Base-by-base conservation (phyloP, 2,888 invertebrate genomes). In the Mesopsocus fuscifrons region DNA sequence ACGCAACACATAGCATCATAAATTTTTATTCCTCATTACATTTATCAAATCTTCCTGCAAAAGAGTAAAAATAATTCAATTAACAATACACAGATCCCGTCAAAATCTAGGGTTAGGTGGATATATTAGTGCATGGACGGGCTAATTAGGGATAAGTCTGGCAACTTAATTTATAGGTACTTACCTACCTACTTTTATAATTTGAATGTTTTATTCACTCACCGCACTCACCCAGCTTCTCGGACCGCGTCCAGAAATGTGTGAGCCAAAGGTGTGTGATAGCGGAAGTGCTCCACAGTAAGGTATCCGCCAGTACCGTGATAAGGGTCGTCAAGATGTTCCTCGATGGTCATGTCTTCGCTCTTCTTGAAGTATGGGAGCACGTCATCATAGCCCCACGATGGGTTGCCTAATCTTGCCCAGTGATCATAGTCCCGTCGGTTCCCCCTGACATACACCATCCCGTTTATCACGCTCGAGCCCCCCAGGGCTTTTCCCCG, bases 361-460 rank as follows among this genome's bases (percentile, higher is more conserved):
- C 51, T 48, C 41, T 51, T 52, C 20, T 47, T 47, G 47, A 66
- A 65, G 49, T 64, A 65, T 1, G 62, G 63, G 18, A 65, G 52
- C 38, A 63, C 62, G 31, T 62, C 57, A 3, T 61, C 58, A 54
- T 64, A 65, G 2, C 59, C 56, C 65, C 65, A 65, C 1, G 59
- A 60, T 2, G 52, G 46, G 9, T 64, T 64, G 2, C 65, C 65
- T 43, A 57, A 54, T n/a, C 46, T 50, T 41, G 58, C 60, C 65
- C 65, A 65, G 3, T 54, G 50, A 48, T 65, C 62, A 49, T 62
- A 65, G 51, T 65, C 65, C 30, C 47, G 51, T n/a, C 58, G 56
- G 50, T 66, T 61, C 0, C 65, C 65, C 18, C 65, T 54, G 17
- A 65, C 55, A 50, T 65, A 65, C 11, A 55, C 58, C 65, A 66